Conservation (phyloP, 2,113 vertebrate genomes). For the Willisornis vidua region DNA sequence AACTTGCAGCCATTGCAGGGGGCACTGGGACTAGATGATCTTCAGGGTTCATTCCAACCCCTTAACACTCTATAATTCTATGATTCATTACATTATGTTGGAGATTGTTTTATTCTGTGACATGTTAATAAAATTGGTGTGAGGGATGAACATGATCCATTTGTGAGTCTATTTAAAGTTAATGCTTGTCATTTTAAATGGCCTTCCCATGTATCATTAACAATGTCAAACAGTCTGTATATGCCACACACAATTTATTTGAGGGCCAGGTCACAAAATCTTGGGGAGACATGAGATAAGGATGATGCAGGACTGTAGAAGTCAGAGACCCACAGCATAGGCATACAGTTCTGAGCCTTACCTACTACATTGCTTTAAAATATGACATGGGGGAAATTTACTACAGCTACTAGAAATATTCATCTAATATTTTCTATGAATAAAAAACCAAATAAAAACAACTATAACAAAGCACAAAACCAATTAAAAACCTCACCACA, state of each 20-base stretch:
- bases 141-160: background rate
- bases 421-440: background rate
- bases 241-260: background rate
- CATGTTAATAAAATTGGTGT: background rate
- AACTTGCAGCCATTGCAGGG: background rate
- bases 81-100: background rate
- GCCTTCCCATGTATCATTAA: background rate
- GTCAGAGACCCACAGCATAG: background rate
- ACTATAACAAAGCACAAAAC: background rate
- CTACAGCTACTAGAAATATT: background rate
- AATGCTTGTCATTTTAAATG: background rate
- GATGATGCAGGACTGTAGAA: background rate
- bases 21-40: background rate
- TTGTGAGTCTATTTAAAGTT: background rate
- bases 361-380: background rate
- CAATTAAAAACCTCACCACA: fast-evolving
- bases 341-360: background rate
- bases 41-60: background rate
- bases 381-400: background rate
- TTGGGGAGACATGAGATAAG: background rate
- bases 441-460: background rate
- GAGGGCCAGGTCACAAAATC: background rate
- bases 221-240: background rate
- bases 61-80: background rate
- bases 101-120: background rate